Percentiles rank a stretch among this genome's conserved stretches.
Conservation (phyloP, 2,888 invertebrate genomes). For the Habroteleia sp. region DNA sequence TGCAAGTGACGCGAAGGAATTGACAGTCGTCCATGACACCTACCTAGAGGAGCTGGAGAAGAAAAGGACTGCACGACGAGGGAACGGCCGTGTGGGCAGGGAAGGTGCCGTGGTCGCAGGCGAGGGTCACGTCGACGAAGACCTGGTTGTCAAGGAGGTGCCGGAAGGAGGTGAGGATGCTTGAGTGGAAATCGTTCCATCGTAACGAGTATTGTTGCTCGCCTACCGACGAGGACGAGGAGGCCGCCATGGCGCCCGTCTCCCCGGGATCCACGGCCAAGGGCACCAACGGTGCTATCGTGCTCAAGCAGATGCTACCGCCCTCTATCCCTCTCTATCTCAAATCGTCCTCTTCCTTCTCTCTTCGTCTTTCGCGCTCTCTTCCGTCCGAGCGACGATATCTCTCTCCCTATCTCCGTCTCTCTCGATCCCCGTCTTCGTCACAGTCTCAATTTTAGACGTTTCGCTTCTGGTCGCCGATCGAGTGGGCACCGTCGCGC, state of each 20-base stretch:
- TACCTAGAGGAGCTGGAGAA: slow-evolving; percentile 90
- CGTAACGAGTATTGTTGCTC: slow-evolving; percentile 95
- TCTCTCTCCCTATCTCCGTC: slow-evolving; percentile 21
- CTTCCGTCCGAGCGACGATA: no score
- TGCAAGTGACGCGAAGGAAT: no score
- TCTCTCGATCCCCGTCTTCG: no score
- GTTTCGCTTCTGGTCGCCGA: neutral
- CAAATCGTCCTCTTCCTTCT: slow-evolving; percentile 34
- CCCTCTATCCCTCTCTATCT: slow-evolving; percentile 61
- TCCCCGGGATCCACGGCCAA: slow-evolving; percentile 81
- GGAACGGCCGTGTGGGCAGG: slow-evolving; percentile 95
- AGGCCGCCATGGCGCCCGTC: slow-evolving; percentile 81
- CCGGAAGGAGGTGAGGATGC: slow-evolving; percentile 94
- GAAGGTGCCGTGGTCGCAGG: slow-evolving; percentile 94
- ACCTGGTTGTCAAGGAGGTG: slow-evolving; percentile 94
- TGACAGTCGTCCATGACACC: slow-evolving; percentile 62
- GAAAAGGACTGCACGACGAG: slow-evolving; percentile 96
- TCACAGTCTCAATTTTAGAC: no score
- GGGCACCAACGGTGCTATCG: slow-evolving; percentile 81
- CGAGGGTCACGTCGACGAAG: slow-evolving; percentile 95
- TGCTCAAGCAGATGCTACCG: slow-evolving; percentile 74
- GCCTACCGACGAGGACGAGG: slow-evolving; percentile 80
- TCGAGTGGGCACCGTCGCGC: neutral
- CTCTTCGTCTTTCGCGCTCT: slow-evolving; percentile 9
- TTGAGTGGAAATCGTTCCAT: slow-evolving; percentile 97